Percentiles rank a stretch among this genome's conserved stretches.
Conservation (phyloP, 1,140 invertebrate species). For the Psilanteris sp. region DNA sequence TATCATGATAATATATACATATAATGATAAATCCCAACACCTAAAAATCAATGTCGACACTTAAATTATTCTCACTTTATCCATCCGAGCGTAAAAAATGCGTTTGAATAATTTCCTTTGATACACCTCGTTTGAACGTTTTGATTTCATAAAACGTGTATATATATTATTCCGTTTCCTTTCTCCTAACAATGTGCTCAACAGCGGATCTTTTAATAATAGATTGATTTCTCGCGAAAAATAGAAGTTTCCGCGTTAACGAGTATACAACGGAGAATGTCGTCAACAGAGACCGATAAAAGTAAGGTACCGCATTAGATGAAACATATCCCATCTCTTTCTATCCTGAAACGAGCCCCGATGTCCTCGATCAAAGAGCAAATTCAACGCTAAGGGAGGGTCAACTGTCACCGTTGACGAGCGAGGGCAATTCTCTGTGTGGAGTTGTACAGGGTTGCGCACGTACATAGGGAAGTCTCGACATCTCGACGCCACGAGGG, state of each 20-base stretch:
- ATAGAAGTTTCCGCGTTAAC: slow-evolving; percentile 13
- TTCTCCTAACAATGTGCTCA: too few species aligned
- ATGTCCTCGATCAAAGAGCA: slow-evolving; percentile 65
- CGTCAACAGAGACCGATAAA: slow-evolving; percentile 63
- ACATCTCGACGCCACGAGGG: slow-evolving; percentile 76
- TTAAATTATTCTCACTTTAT: too few species aligned
- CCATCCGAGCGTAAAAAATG: too few species aligned
- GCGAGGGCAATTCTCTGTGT: slow-evolving; percentile 57
- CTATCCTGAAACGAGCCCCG: slow-evolving; percentile 29
- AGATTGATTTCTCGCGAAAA: slow-evolving; percentile 45
- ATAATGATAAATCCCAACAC: too few species aligned
- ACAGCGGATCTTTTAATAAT: slow-evolving; percentile 10
- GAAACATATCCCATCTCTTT: slow-evolving; percentile 27
- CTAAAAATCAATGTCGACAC: too few species aligned
- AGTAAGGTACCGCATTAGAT: slow-evolving; percentile 58
- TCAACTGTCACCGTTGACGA: slow-evolving; percentile 74
- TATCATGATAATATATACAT: too few species aligned
- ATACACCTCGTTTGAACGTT: too few species aligned
- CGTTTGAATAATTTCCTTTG: too few species aligned
- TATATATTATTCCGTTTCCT: too few species aligned
- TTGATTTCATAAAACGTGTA: too few species aligned
- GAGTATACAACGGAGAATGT: slow-evolving; percentile 48
- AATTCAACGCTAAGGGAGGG: slow-evolving; percentile 71
- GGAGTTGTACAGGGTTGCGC: slow-evolving; percentile 51
- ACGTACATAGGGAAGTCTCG: slow-evolving; percentile 69